Evolutionary conservation across 2,113 vertebrate species (phyloP).

Genomic region (Megaceryle torquata): DNA sequence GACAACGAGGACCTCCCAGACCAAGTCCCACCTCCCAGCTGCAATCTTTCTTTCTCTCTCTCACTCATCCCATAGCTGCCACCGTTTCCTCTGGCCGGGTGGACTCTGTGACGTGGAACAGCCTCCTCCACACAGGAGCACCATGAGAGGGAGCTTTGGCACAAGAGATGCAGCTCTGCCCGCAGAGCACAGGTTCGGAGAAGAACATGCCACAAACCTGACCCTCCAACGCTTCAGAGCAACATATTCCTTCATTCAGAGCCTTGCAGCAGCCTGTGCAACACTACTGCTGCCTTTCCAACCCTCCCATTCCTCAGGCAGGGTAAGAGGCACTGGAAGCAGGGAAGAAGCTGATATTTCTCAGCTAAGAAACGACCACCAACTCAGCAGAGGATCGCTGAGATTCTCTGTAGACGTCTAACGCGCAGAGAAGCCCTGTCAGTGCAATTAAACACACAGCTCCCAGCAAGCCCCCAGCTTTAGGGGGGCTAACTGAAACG

Average conservation of each 20-base stretch:
- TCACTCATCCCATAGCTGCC: neutral
- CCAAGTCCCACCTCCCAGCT: neutral
- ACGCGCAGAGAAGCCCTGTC: neutral
- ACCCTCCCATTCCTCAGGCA: neutral
- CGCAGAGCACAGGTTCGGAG: neutral
- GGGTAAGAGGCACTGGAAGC: neutral
- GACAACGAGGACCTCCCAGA: neutral
- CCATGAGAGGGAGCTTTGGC: constrained; percentile 10
- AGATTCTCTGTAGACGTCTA: neutral
- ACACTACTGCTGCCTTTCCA: neutral
- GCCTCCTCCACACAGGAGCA: neutral
- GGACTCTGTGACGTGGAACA: neutral
- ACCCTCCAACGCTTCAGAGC: neutral
- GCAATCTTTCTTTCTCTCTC: neutral
- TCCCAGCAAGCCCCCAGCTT: neutral
- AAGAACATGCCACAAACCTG: neutral
- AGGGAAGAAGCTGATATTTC: neutral
- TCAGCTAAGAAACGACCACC: neutral
- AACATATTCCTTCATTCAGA: accelerated
- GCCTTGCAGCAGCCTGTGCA: neutral
- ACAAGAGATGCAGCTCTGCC: neutral
- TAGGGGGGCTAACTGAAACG: neutral
- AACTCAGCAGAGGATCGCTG: neutral
- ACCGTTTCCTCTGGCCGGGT: neutral
- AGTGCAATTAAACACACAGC: neutral